Conservation (phyloP, 1,140 invertebrate genomes). For the Myzus persicae region DNA sequence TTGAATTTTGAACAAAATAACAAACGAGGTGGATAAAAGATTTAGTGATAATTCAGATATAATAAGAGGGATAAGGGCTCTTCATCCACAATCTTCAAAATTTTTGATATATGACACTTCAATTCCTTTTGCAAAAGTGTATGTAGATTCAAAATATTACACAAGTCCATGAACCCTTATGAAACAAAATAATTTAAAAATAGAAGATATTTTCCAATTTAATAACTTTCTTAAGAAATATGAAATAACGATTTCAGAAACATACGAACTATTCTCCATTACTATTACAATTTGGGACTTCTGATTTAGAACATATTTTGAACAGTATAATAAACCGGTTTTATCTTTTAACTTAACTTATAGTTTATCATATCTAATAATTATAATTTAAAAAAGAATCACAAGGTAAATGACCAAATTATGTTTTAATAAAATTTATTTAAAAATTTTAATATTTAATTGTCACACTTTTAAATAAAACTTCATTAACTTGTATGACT, state of each 20-base stretch:
- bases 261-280: background rate
- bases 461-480: too few relatives aligned
- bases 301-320: too few relatives aligned
- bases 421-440: too few relatives aligned
- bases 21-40: background rate
- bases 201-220: background rate
- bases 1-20: conserved; percentile 10
- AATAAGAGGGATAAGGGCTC: background rate
- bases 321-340: too few relatives aligned
- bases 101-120: background rate
- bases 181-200: background rate
- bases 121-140: background rate
- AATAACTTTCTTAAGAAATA: background rate
- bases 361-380: background rate
- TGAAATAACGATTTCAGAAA: background rate
- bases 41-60: background rate
- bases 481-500: background rate
- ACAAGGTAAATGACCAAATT: background rate
- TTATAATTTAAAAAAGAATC: background rate
- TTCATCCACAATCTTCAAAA: too few relatives aligned
- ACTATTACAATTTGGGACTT: background rate
- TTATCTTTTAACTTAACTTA: background rate
- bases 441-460: too few relatives aligned
- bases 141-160: too few relatives aligned
- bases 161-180: too few relatives aligned